Evolutionary conservation across 2,888 invertebrate species (phyloP).

Genomic region (Tolmerus cingulatus): DNA sequence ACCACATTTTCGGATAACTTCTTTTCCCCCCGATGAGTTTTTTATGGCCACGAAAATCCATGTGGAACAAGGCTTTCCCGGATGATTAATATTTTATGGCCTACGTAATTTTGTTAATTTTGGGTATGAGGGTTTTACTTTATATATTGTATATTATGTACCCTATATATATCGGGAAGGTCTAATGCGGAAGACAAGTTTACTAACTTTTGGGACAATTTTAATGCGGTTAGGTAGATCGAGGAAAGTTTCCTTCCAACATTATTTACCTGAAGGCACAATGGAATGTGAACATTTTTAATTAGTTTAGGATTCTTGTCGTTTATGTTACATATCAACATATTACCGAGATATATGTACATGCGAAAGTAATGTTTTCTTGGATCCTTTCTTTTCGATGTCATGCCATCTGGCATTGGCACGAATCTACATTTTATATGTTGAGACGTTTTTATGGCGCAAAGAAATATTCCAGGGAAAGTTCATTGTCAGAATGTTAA

Average conservation of each 20-base stretch:
- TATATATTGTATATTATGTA: background rate
- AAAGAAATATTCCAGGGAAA: background rate
- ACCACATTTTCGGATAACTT: background rate
- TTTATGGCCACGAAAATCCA: background rate
- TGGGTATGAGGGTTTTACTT: background rate
- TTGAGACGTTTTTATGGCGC: background rate
- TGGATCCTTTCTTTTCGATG: background rate
- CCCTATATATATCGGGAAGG: background rate
- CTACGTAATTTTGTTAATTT: slow-evolving; percentile 19
- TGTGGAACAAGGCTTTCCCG: background rate
- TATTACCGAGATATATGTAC: background rate
- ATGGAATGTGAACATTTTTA: background rate
- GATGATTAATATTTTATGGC: background rate
- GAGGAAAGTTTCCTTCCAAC: background rate
- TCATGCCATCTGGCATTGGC: background rate
- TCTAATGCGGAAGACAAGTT: background rate
- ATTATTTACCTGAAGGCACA: background rate
- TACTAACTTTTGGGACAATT: background rate
- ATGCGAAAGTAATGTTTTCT: background rate
- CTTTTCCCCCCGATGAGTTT: slow-evolving; percentile 23
- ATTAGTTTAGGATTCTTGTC: background rate
- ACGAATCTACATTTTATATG: background rate
- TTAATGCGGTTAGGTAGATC: background rate
- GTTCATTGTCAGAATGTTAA: background rate
- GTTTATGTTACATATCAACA: background rate